Percentiles rank a stretch among this genome's conserved stretches.
phyloP scores from a whole-genome alignment of 2,888 invertebrate genomes.

The Geophilus truncorum region DNA sequence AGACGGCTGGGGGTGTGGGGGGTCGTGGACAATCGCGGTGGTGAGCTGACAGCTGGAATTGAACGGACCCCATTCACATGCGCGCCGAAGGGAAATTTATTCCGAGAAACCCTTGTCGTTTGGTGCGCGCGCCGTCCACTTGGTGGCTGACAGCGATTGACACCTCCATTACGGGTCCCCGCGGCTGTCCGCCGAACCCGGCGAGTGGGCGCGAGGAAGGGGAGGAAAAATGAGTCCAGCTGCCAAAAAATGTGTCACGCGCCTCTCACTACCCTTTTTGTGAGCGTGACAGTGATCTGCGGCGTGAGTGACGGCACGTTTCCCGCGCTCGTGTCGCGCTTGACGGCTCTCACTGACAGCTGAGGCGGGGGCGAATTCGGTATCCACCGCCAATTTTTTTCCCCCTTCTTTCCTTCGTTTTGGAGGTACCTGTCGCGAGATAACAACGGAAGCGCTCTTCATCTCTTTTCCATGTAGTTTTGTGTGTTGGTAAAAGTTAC shows the following conservation, averaged over 20 bases:
- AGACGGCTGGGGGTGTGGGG: background rate
- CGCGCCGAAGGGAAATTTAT: constrained; percentile 10
- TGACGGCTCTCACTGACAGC: background rate
- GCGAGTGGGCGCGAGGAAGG: background rate
- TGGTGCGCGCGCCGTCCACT: constrained; percentile 3
- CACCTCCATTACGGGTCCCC: constrained; percentile 30
- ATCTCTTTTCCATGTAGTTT: too few relatives aligned
- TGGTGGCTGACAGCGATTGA: constrained; percentile 26
- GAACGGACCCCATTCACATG: constrained; percentile 2
- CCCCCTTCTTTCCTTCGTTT: background rate
- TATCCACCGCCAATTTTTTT: constrained; percentile 10
- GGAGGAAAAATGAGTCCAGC: constrained; percentile 20
- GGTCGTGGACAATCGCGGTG: background rate
- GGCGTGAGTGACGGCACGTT: constrained; percentile 16
- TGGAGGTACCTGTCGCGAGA: background rate
- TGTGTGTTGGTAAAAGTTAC: too few relatives aligned
- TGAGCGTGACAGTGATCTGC: constrained; percentile 31
- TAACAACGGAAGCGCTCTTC: background rate
- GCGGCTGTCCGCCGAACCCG: constrained; percentile 28
- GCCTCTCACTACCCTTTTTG: constrained; percentile 30
- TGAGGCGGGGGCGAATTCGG: background rate
- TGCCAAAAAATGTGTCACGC: constrained; percentile 31
- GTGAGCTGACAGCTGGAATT: constrained; percentile 10
- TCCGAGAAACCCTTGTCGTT: constrained; percentile 10
- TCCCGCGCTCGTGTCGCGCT: background rate